Conservation (phyloP, 2,797 vertebrate species). For the Neosalanx taihuensis region DNA sequence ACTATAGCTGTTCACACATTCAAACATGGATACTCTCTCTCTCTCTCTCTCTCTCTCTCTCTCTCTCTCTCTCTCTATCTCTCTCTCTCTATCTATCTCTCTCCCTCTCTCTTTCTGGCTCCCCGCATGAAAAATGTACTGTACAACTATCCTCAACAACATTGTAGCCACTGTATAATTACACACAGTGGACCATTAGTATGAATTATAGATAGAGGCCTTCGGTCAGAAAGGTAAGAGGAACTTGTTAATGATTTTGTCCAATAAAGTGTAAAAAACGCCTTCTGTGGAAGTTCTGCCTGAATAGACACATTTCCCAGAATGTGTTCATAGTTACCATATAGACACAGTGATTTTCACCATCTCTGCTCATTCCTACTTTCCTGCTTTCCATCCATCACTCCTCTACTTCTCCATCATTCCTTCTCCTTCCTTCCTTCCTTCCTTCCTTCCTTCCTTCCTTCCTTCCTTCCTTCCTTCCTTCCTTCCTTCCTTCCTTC, state of each 20-base stretch:
- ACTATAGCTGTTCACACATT: background rate
- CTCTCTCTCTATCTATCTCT: too few relatives aligned
- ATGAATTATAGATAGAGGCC: slow-evolving; percentile 46
- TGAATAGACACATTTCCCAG: slow-evolving; percentile 32
- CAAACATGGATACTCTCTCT: background rate
- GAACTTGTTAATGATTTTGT: slow-evolving; percentile 39
- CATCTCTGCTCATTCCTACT: too few relatives aligned
- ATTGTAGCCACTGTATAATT: slow-evolving; percentile 31
- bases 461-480: background rate
- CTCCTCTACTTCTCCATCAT: too few relatives aligned
- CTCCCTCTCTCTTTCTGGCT: slow-evolving; percentile 7
- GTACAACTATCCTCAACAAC: slow-evolving; percentile 15
- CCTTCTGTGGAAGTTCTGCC: slow-evolving; percentile 9
- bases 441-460: slow-evolving; percentile 21
- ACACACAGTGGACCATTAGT: slow-evolving; percentile 45
- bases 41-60: slow-evolving; percentile 8
- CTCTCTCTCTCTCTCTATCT: too few relatives aligned
- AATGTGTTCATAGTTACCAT: slow-evolving; percentile 4
- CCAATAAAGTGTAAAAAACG: slow-evolving; percentile 35
- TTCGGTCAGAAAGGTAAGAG: background rate
- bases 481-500: background rate
- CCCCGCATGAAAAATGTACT: background rate
- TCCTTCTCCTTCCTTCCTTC: background rate
- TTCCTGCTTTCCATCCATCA: slow-evolving; percentile 22
- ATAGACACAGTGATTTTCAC: slow-evolving; percentile 15